Evolutionary conservation across 2,888 invertebrate species (phyloP), one percentile per base, ranked within the genome.

Genomic region (Tenthredo mesomela): DNA sequence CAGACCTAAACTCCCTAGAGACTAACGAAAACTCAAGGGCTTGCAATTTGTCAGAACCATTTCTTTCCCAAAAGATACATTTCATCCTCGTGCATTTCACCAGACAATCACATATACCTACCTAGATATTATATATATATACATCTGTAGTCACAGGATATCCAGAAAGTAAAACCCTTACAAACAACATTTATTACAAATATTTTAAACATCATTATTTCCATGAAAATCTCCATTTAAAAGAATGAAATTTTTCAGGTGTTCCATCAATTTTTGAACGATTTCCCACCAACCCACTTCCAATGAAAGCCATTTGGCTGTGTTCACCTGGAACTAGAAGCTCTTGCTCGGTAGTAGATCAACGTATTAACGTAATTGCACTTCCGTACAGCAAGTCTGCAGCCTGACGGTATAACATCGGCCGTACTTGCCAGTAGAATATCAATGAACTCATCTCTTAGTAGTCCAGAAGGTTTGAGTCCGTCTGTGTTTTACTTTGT

Each of bases 351-450:
- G 89, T 89, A 88, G 90, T 90, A 91, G 91, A 91, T 89, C 90
- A 91, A 90, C 91, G 88, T 88, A 89, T 90, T 87, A 89, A 86
- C 86, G 89, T 91, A 91, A 90, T 91, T 91, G 88, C 89, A 89
- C 87, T 89, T 88, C 87, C 88, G 86, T 86, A 85, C 80, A 87
- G 85, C 85, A 84, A 86, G 86, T 86, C 83, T 78, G 82, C 87
- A 86, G 89, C 87, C 87, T 88, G 84, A 88, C 43, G 40, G n/a
- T 77, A 47, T 77, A 25, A 54, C 90, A 90, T 84, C 83, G 50
- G 2, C 54, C 9, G 15, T 87, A 86, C 87, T 86, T 86, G 85
- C 86, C 86, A 80, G 86, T 85, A 85, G 90, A 91, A 90, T 91
- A 90, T 89, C 90, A 90, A 91, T 89, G 90, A 90, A 88, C 86